A percentile compares a stretch with the other conserved stretches of the same genome.
Conservation (phyloP, 2,113 vertebrate species). For the Triplophysa tibetana region DNA sequence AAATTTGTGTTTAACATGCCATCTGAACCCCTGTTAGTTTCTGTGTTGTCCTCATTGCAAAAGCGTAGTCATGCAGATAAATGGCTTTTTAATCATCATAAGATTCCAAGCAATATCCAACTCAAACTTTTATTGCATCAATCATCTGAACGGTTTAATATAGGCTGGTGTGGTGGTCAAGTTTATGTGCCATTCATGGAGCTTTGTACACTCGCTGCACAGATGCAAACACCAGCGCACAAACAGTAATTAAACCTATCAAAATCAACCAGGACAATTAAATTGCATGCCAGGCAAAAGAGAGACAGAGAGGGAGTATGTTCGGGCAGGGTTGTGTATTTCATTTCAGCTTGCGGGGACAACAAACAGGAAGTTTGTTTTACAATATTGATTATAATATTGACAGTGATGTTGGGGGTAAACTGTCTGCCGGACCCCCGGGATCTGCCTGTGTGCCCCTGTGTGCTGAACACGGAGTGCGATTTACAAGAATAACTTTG, state of each 20-base stretch:
- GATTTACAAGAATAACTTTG: background rate
- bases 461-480: background rate
- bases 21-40: background rate
- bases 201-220: constrained; percentile 1
- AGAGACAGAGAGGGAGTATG: constrained; percentile 1
- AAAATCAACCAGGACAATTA: constrained; percentile 20
- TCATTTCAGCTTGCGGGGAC: background rate
- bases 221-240: constrained; percentile 3
- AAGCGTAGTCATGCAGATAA: constrained; percentile 16
- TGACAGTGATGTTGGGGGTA: background rate
- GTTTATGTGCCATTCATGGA: constrained; percentile 12
- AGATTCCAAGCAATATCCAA: constrained; percentile 1
- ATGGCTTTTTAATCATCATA: constrained; percentile 25
- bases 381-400: background rate
- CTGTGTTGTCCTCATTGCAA: background rate
- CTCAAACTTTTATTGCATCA: constrained; percentile 20
- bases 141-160: constrained; percentile 24
- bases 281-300: constrained; percentile 5
- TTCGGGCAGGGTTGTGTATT: background rate
- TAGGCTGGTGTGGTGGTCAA: constrained; percentile 20
- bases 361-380: constrained; percentile 17
- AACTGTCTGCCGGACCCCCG: background rate
- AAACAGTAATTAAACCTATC: constrained; percentile 38
- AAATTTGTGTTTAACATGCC: background rate
- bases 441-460: background rate